Base-by-base conservation (phyloP, 2,888 invertebrate species). In the Candidula unifasciata region DNA sequence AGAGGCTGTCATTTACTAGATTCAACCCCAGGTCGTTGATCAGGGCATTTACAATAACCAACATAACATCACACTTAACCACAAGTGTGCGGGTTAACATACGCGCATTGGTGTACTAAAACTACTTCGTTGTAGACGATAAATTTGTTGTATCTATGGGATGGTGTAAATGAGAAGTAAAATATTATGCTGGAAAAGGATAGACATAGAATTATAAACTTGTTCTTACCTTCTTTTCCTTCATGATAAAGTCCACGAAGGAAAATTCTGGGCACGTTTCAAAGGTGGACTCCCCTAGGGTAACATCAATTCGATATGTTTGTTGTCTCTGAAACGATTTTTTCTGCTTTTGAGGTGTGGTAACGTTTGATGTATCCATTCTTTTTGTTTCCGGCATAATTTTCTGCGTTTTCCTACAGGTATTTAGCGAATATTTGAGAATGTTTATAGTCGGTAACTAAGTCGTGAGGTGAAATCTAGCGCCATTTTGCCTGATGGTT, bases 261-360 rank as follows among this genome's bases (percentile, higher is more conserved):
- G 97, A 97, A 95, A 96, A 97, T 95, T 97, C 97, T 92, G 98
- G 97, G 95, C 96, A 98, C 94, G 96, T 96, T 95, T 96, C 96
- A 94, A 97, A 96, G 95, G 96, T 97, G 91, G 97, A 97, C 95
- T 97, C 97, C 93, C 96, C 96, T 93, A 98, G 95, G 95, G 96
- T 96, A 94, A 98, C 95, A 92, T 95, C 95, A 95, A 98, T 96
- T 93, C 97, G 96, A 93, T 96, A 95, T 91, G 97, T 96, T 95
- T 96, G 96, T 90, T 95, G 95, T 93, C 95, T 95, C 86, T 92
- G 92, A 87, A 92, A 92, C 80, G 83, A 89, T 87, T 95, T 96
- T 96, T 95, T 96, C 95, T 93, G 93, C 76, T 88, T 87, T 54
- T 88, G 87, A 24, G 87, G 81, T 68, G 95, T 94, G 94, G 95